Evolutionary conservation across 2,797 vertebrate species (phyloP).

Genomic region (Furcifer pardalis): DNA sequence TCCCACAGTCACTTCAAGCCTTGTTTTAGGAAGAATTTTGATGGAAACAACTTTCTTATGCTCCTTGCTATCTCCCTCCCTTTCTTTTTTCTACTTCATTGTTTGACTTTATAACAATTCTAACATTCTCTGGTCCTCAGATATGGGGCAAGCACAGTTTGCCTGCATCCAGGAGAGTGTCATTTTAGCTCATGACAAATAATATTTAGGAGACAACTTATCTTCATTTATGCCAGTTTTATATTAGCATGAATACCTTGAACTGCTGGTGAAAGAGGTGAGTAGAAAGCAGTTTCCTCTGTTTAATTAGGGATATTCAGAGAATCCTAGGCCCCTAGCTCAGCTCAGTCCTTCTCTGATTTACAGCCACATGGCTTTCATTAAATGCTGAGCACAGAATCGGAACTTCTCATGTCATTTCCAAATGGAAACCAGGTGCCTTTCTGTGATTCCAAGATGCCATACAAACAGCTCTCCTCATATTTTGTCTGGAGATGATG

Average conservation of each 20-base stretch:
- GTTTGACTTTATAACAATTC: background rate
- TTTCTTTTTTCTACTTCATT: background rate
- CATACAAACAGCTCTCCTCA: conserved; percentile 30
- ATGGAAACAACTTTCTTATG: background rate
- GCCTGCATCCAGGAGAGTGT: background rate
- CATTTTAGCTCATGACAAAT: background rate
- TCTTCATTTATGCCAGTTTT: conserved; percentile 40
- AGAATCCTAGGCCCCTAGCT: conserved; percentile 28
- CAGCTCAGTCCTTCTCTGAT: conserved; percentile 36
- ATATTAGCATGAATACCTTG: conserved; percentile 42
- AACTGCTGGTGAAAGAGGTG: background rate
- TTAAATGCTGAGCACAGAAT: conserved; percentile 59
- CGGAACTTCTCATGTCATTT: conserved; percentile 51
- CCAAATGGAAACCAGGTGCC: conserved; percentile 62
- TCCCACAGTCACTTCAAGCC: background rate
- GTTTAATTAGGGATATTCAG: conserved; percentile 54
- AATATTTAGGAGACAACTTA: conserved; percentile 14
- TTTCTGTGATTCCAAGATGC: conserved; percentile 26
- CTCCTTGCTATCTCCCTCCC: background rate
- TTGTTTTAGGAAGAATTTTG: background rate
- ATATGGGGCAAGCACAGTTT: background rate
- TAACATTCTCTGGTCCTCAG: background rate
- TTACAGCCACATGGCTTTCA: conserved; percentile 57
- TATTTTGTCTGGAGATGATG: conserved; percentile 47
- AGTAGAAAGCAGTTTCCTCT: conserved; percentile 24